Base-by-base conservation (phyloP, 2,113 vertebrate species). In the Pomatorhinus ruficollis region DNA sequence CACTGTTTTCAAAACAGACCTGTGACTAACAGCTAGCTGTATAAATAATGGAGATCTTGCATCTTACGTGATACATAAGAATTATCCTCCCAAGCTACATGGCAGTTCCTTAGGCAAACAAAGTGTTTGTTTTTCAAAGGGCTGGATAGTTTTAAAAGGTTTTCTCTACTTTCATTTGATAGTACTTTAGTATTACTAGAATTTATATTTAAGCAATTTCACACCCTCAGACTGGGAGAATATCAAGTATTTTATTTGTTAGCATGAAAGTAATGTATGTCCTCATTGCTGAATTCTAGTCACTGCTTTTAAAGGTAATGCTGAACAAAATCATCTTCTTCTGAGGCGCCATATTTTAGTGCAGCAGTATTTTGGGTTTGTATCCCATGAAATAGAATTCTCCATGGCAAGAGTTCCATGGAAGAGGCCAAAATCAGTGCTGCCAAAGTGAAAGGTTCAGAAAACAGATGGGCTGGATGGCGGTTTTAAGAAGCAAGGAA, bases 381-480 rank as follows among this genome's bases (percentile, higher is more conserved):
- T 75, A 47, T 45, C 14, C 56, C 49, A 61, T 82, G 22, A 78
- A 80, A 71, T 13, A 61, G 42, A 42, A 52, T 57, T 94, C 68
- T 91, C 70, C 83, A 92, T 71, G 80, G 33, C 77, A 71, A 60
- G 64, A 81, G 28, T 81, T 93, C 30, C 11, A 45, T 61, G 37
- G 65, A 92, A 79, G 76, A 92, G 69, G 30, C 85, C 79, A 94
- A 64, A 93, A 49, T 74, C 44, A n/a, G 28, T 75, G 44, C 77
- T 96, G 90, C 72, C 69, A 75, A 78, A 81, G 54, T 64, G 80
- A 77, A 93, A 81, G 64, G 85, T 81, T 93, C 56, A 68, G 72
- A 60, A 95, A 92, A 78, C 92, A 96, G 76, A 92, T 94, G 92
- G 90, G 64, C 56, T 93, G 88, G 63, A 84, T 96, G 90, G 49